A percentile compares a stretch with the other conserved stretches of the same genome.
Conservation (phyloP, 2,888 invertebrate genomes). For the Mesochorus sp. region DNA sequence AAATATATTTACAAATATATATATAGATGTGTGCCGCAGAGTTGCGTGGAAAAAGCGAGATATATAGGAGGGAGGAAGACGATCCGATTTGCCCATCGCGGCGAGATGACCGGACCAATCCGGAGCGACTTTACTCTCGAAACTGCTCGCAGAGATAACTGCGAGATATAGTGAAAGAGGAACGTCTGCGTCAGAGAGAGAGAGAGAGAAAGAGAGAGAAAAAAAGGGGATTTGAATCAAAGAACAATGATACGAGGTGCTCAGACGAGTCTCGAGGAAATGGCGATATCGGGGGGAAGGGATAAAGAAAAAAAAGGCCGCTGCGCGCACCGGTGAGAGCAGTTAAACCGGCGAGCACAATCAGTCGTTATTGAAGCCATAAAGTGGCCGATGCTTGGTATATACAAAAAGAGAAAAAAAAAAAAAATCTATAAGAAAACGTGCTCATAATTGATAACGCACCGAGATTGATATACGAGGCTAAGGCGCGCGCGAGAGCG, state of each 20-base stretch:
- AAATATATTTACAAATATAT: neutral
- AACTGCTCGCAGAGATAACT: conserved; percentile 69
- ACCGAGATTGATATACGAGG: conserved; percentile 55
- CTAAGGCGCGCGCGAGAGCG: neutral
- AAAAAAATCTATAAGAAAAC: conserved; percentile 23
- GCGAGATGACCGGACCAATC: conserved; percentile 76
- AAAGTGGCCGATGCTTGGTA: conserved; percentile 32
- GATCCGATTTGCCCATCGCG: conserved; percentile 67
- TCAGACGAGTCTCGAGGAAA: conserved; percentile 61
- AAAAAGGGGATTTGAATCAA: neutral
- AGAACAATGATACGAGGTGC: neutral
- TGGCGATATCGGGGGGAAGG: conserved; percentile 54
- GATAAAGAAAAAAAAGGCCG: neutral
- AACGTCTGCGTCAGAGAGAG: neutral
- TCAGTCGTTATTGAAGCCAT: conserved; percentile 51
- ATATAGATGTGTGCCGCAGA: conserved; percentile 5
- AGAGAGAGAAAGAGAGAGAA: neutral
- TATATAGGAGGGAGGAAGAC: conserved; percentile 64
- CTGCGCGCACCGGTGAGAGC: conserved; percentile 39
- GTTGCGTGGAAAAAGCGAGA: conserved; percentile 15
- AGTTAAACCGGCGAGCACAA: conserved; percentile 49
- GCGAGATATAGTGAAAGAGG: conserved; percentile 16
- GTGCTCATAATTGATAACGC: conserved; percentile 53
- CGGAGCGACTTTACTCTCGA: conserved; percentile 62
- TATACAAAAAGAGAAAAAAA: conserved; percentile 23